Base-by-base conservation (phyloP, 2,888 invertebrate genomes). In the Agrochola litura region DNA sequence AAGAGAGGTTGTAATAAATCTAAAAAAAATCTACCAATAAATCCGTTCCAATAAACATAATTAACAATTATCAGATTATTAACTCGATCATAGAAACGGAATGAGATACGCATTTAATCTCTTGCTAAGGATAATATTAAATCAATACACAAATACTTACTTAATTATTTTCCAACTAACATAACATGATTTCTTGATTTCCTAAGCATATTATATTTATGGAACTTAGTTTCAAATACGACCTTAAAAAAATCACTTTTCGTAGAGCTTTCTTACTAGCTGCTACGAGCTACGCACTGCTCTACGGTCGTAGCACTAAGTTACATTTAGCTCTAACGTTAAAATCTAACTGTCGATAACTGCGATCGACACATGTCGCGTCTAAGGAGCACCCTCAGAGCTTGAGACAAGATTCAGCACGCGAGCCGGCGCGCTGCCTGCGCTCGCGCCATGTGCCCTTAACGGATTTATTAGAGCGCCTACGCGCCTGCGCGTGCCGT, bases 391-490 rank as follows among this genome's bases (percentile, higher is more conserved):
- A 92, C 94, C 95, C 95, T 93, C 91, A 92, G 92, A 92, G 91
- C 63, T 92, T 91, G 91, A 92, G 94, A 91, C 93, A 95, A 95
- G 96, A 95, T 95, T 95, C 93, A 92, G 92, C 92, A 91, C 91
- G 92, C 93, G 92, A 91, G 90, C 82, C 85, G 84, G 81, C 90
- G 88, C 88, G 88, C 64, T 82, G 83, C 83, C 81, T 90, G 86
- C 90, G 89, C 88, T 88, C 91, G 91, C 93, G 94, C 94, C 95
- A 95, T 95, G 95, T 95, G 95, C 93, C 93, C 19, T 94, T 96
- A 96, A 96, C 96, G 96, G 96, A 96, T 96, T 96, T 96, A 95
- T 95, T 93, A 92, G 92, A 94, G 92, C 93, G 92, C 89, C 91
- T 92, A 92, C 94, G 94, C 94, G 93, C 89, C 91, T 92, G 92